These are phyloP conservation scores for Tauraco hartlaubi DNA, from an alignment of 2,797 vertebrate genomes.

Conservation along the genomic window DNA sequence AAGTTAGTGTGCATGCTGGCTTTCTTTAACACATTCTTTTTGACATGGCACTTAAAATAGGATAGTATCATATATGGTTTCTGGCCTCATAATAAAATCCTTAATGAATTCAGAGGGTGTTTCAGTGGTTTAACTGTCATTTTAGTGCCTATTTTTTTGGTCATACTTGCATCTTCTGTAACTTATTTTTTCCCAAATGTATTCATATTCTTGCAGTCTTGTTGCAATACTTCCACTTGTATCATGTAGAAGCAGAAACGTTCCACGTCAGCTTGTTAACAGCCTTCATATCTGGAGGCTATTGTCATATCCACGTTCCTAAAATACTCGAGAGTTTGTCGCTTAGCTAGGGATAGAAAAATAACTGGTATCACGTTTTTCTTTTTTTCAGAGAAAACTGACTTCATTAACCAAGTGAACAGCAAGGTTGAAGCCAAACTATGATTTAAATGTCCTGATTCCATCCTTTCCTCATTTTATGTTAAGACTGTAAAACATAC, in stretches of 20 bases:
- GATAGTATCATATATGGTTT: neutral
- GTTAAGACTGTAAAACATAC: neutral
- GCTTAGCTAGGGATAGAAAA: neutral
- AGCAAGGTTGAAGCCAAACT: neutral
- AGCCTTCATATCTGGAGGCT: neutral
- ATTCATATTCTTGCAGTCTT: neutral
- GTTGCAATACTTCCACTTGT: neutral
- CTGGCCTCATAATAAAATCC: neutral
- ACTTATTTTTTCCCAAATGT: neutral
- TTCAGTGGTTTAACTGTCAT: neutral
- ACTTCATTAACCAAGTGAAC: neutral
- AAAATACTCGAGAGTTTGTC: neutral
- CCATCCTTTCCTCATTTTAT: neutral
- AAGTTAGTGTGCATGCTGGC: neutral
- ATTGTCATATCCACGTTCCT: neutral
- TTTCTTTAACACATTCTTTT: neutral
- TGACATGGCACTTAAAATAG: neutral
- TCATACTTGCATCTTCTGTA: neutral
- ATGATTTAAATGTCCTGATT: neutral
- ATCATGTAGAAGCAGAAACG: neutral
- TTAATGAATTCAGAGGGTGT: neutral
- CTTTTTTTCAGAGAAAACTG: neutral
- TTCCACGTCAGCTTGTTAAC: conserved; percentile 15
- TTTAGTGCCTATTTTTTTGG: neutral
- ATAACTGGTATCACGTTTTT: neutral